Evolutionary conservation across 1,140 invertebrate genomes (phyloP), one percentile per base, ranked within the genome.

Genomic region (Pachyrhynchus sulphureomaculatus): DNA sequence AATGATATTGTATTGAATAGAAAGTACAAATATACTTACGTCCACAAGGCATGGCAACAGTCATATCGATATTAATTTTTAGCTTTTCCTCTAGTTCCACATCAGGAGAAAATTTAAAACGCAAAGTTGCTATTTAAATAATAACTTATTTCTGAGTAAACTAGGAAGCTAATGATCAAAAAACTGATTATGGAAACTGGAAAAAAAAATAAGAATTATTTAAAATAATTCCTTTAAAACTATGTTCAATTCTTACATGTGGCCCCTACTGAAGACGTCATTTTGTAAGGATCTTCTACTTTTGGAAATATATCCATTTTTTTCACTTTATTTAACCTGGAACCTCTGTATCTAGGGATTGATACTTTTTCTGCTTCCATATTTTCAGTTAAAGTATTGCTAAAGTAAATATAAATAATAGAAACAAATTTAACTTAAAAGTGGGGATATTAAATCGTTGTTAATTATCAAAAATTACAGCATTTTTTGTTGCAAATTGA

Each of bases 1-100:
- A 13, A 12, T 4, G 3, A 39, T n/a, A 39, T 39, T 5, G 10
- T 39, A 17, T 39, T 13, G 12, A 13, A 37, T n/a, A 39, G n/a
- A n/a, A n/a, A n/a, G 1, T 4, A 17, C 6, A 4, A 20, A 34
- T 2, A 47, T 66, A 81, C 83, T 82, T 81, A 89, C 86, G 78
- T 65, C 76, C 77, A 78, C 95, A 97, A 58, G 89, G 90, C 90
- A 95, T 97, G 20, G 94, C 94, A 12, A 98, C 87, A 4, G 94
- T 97, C 39, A 98, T 85, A 76, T 98, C 95, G 42, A 98, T 83
- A 78, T 96, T 96, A 67, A 98, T 90, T 76, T 89, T 87, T 21
- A 98, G 76, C 77, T 95, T 95, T 62, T 87, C 89, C 74, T 95
- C 86, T 75, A 91, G 84, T 55, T 95, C 88, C n/a, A 85, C 88